Base-by-base conservation (phyloP, 2,113 vertebrate genomes). In the Megaptera novaeangliae region DNA sequence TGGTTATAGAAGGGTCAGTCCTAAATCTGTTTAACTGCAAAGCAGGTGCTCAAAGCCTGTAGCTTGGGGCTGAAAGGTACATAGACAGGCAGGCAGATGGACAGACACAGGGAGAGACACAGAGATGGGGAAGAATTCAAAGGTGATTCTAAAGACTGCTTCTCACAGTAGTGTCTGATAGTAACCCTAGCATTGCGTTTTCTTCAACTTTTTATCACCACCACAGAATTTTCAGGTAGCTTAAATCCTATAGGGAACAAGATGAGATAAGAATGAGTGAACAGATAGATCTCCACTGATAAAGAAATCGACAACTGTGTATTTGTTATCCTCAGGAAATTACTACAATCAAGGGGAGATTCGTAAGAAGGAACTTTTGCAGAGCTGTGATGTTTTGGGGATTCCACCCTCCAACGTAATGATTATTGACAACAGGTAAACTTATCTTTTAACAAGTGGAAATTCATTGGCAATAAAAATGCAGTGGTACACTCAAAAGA, bases 271-370 rank as follows among this genome's bases (percentile, higher is more conserved):
- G 41, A 90, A 75, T 94, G 34, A 94, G 18, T 91, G 46, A 82
- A 88, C 8, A n/a, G 10, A 15, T 27, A 86, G n/a, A n/a, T 84
- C n/a, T 78, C 81, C 41, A n/a, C 52, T 69, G 52, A 64, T 92
- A 84, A 91, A 95, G 63, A 95, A 88, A 94, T n/a, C 39, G 27
- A 77, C 68, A n/a, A 52, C 41, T 77, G 9, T 96, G 15, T 98
- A 41, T 98, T 98, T 98, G 80, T 97, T 97, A 0, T 97, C 98
- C 96, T 92, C 94, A 99, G 99, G 99, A 96, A 99, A 99, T 98
- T 99, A 99, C 98, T 99, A 99, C 99, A 99, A 98, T 97, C 99
- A 99, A 99, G 99, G 99, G 77, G 98, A 99, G 83, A 97, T 98
- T 88, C 99, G 99, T 93, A 99, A 99, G 98, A 98, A 99, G 94